Evolutionary conservation across 2,888 invertebrate species (phyloP), one percentile per base, ranked within the genome.

Genomic region (Abrostola tripartita): DNA sequence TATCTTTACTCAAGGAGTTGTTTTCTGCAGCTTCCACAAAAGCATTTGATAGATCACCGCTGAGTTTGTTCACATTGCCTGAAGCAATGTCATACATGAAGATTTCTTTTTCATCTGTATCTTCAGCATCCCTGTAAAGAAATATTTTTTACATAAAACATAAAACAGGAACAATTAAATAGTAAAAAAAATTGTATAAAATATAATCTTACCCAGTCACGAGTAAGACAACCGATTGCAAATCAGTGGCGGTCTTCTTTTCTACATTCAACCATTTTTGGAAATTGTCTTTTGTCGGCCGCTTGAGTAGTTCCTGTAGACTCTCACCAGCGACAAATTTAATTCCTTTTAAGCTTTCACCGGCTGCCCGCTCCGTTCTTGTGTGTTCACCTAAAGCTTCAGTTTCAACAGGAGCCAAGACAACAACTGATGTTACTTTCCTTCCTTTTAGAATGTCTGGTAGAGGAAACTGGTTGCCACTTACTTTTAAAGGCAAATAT

Each of bases 1-100:
- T 92, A 73, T 96, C 96, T 88, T 96, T 95, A 73, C 96, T 96
- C 52, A 95, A 91, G 8, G 97, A 96, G 89, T 98, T 98, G 76
- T 97, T 97, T 91, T 98, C 98, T 35, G 98, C 98, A 51, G 98
- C 98, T 84, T 97, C 97, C 1, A 98, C 98, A 81, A 98, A 98
- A 42, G 98, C 97, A 56, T 96, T 96, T 5, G 98, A 98, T 56
- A 98, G 93, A 82, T 98, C 98, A 1, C 98, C 98, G 74, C 96
- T 96, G 35, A 98, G 92, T 89, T 97, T 97, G 88, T 96, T 98
- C 2, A 98, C 97, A 47, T 95, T 96, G 81, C 97, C 96, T 5
- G 97, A 96, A 68, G 95, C 92, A 51, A 97, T 96, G 85, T 98
- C 98, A 87, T 97, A 98, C 98, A 98, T 98, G 90, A 96, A 98